Conservation (phyloP, 2,113 vertebrate genomes). For the Chionomys nivalis region DNA sequence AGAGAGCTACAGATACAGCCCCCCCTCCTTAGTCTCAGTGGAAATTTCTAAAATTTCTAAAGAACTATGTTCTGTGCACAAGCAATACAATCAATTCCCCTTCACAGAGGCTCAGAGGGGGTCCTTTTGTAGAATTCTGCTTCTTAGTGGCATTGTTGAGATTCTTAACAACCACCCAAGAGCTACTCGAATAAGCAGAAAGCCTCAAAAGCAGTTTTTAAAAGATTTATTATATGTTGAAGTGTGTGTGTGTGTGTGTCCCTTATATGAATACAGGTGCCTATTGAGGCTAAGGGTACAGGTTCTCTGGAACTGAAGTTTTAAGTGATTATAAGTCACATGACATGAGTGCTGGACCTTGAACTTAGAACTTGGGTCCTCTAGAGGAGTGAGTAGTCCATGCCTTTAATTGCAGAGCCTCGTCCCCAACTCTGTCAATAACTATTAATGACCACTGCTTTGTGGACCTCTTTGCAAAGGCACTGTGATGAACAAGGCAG, state of each 20-base stretch:
- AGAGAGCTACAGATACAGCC: not conserved
- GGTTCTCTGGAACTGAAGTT: not conserved
- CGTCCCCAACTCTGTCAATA: not conserved
- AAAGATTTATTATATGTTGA: not conserved
- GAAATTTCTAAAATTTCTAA: not conserved
- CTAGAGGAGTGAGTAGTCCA: not conserved
- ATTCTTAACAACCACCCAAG: not conserved
- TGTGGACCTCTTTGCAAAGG: not conserved
- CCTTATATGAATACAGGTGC: not conserved
- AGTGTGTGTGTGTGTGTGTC: not conserved
- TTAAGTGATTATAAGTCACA: not conserved
- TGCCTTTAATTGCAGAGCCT: not conserved
- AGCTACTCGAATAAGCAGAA: not conserved
- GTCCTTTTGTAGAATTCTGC: not conserved
- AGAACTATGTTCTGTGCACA: not conserved
- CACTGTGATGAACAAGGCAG: not conserved
- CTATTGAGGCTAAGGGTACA: not conserved
- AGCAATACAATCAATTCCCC: not conserved
- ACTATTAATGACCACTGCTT: not conserved
- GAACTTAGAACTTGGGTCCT: not conserved
- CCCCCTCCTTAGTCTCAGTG: not conserved
- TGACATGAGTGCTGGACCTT: not conserved
- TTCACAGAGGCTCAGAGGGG: not conserved
- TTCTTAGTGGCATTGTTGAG: not conserved
- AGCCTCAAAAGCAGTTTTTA: not conserved